Conservation (phyloP, 2,113 vertebrate genomes). For the Amphilophus citrinellus region DNA sequence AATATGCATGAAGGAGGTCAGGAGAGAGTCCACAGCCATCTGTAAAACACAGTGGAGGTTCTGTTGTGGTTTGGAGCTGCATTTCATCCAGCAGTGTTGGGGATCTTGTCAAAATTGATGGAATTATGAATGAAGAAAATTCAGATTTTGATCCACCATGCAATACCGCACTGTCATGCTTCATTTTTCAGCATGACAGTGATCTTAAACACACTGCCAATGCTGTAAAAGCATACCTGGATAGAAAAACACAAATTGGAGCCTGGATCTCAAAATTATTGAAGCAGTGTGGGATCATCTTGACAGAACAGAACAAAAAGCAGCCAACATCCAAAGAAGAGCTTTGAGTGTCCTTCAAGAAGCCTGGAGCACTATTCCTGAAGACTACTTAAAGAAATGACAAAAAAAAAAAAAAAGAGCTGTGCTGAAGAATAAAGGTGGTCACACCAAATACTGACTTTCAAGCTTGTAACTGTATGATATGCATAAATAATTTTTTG, state of each 20-base stretch:
- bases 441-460: not conserved
- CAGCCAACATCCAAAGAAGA: not conserved
- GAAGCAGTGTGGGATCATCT: not conserved
- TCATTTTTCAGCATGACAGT: not conserved
- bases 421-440: not conserved
- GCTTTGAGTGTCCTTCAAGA: not conserved
- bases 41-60: no score
- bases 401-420: not conserved
- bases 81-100: constrained; percentile 2
- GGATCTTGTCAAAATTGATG: not conserved
- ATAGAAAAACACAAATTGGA: not conserved
- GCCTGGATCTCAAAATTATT: not conserved
- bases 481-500: not conserved
- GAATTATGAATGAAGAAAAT: not conserved
- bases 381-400: not conserved
- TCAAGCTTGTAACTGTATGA: not conserved
- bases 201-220: not conserved
- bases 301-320: not conserved
- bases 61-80: not conserved
- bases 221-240: not conserved
- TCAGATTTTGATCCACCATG: not conserved
- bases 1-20: not conserved
- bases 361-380: not conserved
- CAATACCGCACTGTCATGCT: not conserved
- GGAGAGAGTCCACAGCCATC: not conserved